phyloP scores from a whole-genome alignment of 92 coral and sea anemone species.

The Zoanthus solanderi region DNA sequence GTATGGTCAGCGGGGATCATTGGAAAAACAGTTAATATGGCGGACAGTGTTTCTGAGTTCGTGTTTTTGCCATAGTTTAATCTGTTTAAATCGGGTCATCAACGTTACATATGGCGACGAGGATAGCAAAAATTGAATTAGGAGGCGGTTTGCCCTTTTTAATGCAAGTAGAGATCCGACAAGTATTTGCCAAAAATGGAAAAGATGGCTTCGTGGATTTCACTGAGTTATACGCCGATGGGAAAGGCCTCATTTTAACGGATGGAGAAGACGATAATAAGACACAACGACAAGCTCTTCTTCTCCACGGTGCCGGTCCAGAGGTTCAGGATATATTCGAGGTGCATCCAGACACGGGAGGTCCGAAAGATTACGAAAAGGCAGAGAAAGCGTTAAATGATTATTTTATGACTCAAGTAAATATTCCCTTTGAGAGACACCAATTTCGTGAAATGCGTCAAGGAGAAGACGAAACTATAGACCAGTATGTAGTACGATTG shows the following conservation, averaged over 20 bases:
- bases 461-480: no score
- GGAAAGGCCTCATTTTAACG: no score
- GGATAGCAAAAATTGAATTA: no score
- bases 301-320: constrained; percentile 57
- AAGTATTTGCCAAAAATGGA: constrained; percentile 66
- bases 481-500: not conserved
- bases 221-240: constrained; percentile 49
- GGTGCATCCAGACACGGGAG: constrained; percentile 65
- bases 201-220: constrained; percentile 53
- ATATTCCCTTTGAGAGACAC: no score
- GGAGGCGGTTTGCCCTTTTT: constrained; percentile 48
- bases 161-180: constrained; percentile 66
- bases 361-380: constrained; percentile 62
- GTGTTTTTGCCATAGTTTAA: no score
- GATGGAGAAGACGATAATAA: constrained; percentile 65
- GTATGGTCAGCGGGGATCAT: no score
- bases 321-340: constrained; percentile 72
- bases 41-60: no score
- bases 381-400: constrained; percentile 53
- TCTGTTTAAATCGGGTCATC: no score
- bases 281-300: constrained; percentile 68
- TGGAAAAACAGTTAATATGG: no score
- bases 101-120: no score
- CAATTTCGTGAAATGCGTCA: no score
- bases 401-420: no score